These are phyloP conservation scores for Drosophila nikananu DNA, from an alignment of 1,140 invertebrate species.

Conservation along the genomic window DNA sequence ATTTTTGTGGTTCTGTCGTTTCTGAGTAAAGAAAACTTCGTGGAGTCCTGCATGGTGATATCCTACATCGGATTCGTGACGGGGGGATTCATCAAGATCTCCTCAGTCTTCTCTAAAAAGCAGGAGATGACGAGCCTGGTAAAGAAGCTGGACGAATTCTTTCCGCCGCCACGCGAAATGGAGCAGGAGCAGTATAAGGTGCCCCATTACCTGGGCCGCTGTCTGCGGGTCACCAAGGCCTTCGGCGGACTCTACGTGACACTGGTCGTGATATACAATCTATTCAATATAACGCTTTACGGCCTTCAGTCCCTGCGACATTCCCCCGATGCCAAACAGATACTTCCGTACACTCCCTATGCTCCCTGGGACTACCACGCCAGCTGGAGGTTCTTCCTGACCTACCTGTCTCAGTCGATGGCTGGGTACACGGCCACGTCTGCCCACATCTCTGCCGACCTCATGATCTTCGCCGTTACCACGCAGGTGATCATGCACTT, in stretches of 20 bases:
- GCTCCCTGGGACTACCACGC: conserved; percentile 56
- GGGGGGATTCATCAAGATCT: conserved; percentile 61
- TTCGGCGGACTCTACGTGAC: conserved; percentile 44
- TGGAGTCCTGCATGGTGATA: conserved; percentile 61
- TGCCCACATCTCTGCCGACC: conserved; percentile 60
- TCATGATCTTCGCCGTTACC: conserved; percentile 59
- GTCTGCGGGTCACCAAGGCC: conserved; percentile 32
- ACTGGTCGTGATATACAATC: conserved; percentile 58
- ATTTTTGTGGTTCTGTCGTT: conserved; percentile 23
- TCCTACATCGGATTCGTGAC: conserved; percentile 62
- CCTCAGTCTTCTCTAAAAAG: conserved; percentile 47
- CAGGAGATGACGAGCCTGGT: conserved; percentile 35
- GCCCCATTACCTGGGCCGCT: conserved; percentile 13
- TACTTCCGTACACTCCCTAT: conserved; percentile 49
- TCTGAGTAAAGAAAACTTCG: conserved; percentile 37
- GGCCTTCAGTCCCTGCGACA: conserved; percentile 15
- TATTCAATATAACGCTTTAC: conserved; percentile 48
- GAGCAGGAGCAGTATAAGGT: conserved; percentile 40
- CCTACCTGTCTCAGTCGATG: conserved; percentile 44
- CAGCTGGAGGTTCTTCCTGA: conserved; percentile 34
- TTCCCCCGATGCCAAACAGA: conserved; percentile 10
- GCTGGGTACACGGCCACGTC: conserved; percentile 56
- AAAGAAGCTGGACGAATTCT: conserved; percentile 40
- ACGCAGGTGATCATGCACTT: conserved; percentile 74
- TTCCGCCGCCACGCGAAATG: conserved; percentile 23